Evolutionary conservation across 2,797 vertebrate genomes (phyloP).

Genomic region (Intellagama lesueurii): DNA sequence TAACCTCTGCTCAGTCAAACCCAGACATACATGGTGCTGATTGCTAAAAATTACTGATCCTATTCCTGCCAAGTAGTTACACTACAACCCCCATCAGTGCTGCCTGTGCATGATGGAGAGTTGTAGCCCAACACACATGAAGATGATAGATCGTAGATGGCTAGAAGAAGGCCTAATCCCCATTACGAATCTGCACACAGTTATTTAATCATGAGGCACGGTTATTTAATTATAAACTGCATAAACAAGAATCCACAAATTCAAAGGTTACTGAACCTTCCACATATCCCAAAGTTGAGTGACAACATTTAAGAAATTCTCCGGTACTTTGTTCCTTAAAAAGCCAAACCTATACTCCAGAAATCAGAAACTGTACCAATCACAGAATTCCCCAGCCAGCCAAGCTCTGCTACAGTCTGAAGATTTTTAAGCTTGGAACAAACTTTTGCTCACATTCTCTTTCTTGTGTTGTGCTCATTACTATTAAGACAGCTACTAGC

Average conservation of each 20-base stretch:
- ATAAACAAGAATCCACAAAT: too few species aligned
- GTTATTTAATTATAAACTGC: too few species aligned
- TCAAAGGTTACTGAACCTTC: too few species aligned
- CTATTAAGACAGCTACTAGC: too few species aligned
- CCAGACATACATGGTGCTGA: neutral
- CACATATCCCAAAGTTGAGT: neutral
- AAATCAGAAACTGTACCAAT: too few species aligned
- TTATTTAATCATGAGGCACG: neutral
- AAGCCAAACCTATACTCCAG: neutral
- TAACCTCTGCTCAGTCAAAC: neutral
- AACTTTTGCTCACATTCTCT: neutral
- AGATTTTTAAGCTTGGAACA: slow-evolving; percentile 1
- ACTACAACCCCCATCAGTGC: too few species aligned
- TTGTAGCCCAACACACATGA: too few species aligned
- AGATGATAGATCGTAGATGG: too few species aligned
- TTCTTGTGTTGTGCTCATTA: neutral
- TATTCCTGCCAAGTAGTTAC: neutral
- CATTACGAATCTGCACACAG: neutral
- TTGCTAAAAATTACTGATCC: slow-evolving; percentile 15
- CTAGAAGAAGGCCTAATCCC: too few species aligned
- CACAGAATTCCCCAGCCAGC: too few species aligned
- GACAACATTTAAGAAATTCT: neutral
- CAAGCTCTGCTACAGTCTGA: too few species aligned
- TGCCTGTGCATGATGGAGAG: too few species aligned
- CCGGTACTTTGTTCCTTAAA: neutral